Evolutionary conservation across 2,113 vertebrate genomes (phyloP).

Genomic region (Mellivora capensis): DNA sequence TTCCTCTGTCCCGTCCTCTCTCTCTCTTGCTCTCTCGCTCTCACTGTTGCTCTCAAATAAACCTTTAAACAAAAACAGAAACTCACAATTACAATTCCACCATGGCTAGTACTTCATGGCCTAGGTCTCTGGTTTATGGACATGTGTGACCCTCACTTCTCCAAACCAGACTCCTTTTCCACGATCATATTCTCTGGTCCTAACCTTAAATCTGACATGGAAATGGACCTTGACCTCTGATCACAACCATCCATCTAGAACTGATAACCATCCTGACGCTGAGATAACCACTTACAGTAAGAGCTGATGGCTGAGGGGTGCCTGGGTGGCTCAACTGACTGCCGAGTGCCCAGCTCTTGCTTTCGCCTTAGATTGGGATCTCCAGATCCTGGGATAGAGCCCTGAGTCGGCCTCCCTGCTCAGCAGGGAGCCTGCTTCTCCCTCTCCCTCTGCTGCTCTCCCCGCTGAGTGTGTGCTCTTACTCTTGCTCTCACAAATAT

Average conservation of each 20-base stretch:
- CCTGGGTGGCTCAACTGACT: background rate
- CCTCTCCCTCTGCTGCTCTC: no score
- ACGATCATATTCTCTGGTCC: background rate
- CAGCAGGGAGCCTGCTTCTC: no score
- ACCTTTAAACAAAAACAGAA: background rate
- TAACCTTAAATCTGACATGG: background rate
- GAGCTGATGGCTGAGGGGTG: background rate
- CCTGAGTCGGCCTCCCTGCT: no score
- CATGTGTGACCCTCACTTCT: background rate
- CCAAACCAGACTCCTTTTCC: background rate
- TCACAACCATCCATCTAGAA: background rate
- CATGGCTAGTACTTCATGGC: rapidly evolving
- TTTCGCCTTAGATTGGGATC: background rate
- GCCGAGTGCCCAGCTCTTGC: background rate
- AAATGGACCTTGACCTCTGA: background rate
- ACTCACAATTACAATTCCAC: background rate
- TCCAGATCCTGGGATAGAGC: background rate
- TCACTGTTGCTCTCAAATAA: background rate
- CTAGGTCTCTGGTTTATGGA: background rate
- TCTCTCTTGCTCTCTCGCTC: no score
- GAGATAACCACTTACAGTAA: background rate
- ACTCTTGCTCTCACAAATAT: no score
- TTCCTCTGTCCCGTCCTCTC: no score
- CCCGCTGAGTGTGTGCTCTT: background rate
- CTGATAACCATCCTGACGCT: background rate